These are phyloP conservation scores for Electrophaes corylata DNA, from an alignment of 2,888 invertebrate genomes.

Conservation along the genomic window DNA sequence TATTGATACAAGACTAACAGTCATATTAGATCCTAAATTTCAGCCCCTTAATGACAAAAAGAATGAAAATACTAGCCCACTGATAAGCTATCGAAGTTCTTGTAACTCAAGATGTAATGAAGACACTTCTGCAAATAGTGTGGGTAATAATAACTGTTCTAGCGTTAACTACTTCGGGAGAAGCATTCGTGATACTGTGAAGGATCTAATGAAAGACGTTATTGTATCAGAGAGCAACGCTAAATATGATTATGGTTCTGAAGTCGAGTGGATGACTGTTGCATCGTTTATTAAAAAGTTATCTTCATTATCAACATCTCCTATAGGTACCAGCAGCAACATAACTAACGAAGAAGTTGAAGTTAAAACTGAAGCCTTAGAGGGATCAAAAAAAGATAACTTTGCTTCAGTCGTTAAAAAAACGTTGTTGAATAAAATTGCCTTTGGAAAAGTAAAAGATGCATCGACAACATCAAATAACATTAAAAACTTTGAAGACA, in stretches of 20 bases:
- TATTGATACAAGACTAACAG: slow-evolving; percentile 13
- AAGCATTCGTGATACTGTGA: slow-evolving; percentile 38
- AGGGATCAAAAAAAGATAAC: slow-evolving; percentile 2
- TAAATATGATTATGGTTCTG: slow-evolving; percentile 20
- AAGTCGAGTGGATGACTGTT: slow-evolving; percentile 42
- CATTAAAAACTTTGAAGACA: neutral
- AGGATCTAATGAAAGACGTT: slow-evolving; percentile 42
- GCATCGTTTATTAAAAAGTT: slow-evolving; percentile 42
- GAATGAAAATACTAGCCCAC: slow-evolving; percentile 22
- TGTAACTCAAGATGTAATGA: slow-evolving; percentile 14
- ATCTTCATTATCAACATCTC: slow-evolving; percentile 26
- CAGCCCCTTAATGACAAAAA: slow-evolving; percentile 19
- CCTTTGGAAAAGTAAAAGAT: slow-evolving; percentile 1
- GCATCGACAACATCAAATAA: neutral
- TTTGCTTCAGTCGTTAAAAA: slow-evolving; percentile 4
- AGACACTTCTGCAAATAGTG: slow-evolving; percentile 7
- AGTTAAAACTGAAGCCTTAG: slow-evolving; percentile 28
- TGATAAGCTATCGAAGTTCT: slow-evolving; percentile 13
- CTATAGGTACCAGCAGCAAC: slow-evolving; percentile 27
- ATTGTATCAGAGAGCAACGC: slow-evolving; percentile 33
- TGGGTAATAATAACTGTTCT: neutral
- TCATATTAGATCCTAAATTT: slow-evolving; percentile 33
- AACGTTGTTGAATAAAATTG: slow-evolving; percentile 8
- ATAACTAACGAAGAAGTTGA: slow-evolving; percentile 41
- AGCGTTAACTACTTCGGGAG: slow-evolving; percentile 11